Evolutionary conservation across 1,140 invertebrate species (phyloP).

Genomic region (Eufriesea mexicana): DNA sequence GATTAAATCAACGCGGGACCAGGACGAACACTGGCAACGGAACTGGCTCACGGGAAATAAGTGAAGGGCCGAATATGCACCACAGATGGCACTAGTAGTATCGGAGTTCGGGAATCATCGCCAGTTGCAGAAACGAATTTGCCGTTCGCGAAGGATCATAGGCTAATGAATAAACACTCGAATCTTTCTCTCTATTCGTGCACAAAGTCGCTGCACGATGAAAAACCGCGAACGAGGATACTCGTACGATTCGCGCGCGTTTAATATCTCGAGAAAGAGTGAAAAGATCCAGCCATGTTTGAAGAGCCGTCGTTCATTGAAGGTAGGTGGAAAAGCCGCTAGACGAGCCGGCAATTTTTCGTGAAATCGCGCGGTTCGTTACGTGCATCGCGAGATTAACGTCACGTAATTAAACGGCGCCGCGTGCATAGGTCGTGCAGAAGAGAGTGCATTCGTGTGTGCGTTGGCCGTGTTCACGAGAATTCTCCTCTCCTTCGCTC

Average conservation of each 20-base stretch:
- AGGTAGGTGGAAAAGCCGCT: neutral
- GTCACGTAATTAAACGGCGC: constrained; percentile 41
- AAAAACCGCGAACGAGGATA: neutral
- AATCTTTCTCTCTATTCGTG: neutral
- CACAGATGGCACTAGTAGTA: no score
- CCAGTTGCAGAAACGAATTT: no score
- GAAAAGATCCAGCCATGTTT: neutral
- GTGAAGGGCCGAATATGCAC: no score
- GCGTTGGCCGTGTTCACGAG: neutral
- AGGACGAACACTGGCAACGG: no score
- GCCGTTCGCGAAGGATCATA: no score
- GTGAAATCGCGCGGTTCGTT: constrained; percentile 26
- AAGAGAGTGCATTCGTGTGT: constrained; percentile 1
- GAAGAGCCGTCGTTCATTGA: neutral
- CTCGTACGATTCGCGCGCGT: neutral
- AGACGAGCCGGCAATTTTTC: constrained; percentile 22
- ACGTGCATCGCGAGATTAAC: constrained; percentile 31
- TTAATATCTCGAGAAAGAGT: neutral
- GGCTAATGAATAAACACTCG: no score
- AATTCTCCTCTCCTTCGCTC: neutral
- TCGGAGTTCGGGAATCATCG: no score
- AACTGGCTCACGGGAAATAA: no score
- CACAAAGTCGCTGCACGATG: neutral
- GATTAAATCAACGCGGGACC: no score
- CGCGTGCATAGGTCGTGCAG: neutral